Evolutionary conservation across 1,140 invertebrate species (phyloP).

Genomic region (Aphis gossypii): DNA sequence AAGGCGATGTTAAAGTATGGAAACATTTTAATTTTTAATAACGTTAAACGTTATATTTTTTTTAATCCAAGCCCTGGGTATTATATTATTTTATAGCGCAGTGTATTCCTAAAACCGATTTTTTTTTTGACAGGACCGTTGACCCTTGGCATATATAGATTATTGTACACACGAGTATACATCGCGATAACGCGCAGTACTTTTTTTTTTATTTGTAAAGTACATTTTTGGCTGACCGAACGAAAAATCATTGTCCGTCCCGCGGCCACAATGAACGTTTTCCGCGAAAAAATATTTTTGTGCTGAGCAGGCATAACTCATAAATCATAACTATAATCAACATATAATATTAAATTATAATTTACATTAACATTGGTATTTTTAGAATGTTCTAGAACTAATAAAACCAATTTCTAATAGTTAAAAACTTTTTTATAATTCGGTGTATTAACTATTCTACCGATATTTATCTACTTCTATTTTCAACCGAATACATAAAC

Average conservation of each 20-base stretch:
- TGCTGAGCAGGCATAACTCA: neutral
- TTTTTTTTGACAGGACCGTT: neutral
- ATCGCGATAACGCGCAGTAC: neutral
- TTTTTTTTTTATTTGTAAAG: neutral
- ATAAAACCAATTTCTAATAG: neutral
- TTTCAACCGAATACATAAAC: neutral
- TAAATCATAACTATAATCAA: slow-evolving; percentile 14
- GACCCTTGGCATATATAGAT: neutral
- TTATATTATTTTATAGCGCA: neutral
- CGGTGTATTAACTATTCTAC: neutral
- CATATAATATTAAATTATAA: neutral
- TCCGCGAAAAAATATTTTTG: neutral
- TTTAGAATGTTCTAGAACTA: neutral
- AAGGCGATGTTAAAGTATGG: too few species aligned
- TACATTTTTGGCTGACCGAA: slow-evolving; percentile 5
- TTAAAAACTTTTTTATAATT: neutral
- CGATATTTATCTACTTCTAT: neutral
- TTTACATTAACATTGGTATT: neutral
- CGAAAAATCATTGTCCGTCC: neutral
- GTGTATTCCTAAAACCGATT: neutral
- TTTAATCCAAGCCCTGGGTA: neutral
- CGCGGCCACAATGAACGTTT: neutral
- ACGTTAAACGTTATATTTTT: neutral
- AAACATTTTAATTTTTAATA: too few species aligned
- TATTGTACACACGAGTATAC: neutral